Percentiles rank a stretch among this genome's conserved stretches.
Conservation (phyloP, 2,888 invertebrate genomes). For the Microctonus hyperodae region DNA sequence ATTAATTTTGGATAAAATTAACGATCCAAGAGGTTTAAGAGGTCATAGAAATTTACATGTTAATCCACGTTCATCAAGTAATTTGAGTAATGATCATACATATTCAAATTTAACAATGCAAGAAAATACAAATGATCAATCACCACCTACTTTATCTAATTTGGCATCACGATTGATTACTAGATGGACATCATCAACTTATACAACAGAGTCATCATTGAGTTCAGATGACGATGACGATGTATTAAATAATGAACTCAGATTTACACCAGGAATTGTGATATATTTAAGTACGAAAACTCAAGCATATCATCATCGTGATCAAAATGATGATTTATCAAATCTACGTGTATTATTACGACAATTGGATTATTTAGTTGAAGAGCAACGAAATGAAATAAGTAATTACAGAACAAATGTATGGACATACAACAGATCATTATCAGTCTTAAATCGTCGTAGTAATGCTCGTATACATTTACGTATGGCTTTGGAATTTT, state of each 20-base stretch:
- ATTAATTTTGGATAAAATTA: not conserved
- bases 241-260: not conserved
- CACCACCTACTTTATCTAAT: slow-evolving; percentile 43
- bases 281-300: not conserved
- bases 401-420: not conserved
- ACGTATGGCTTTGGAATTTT: not conserved
- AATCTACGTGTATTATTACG: not conserved
- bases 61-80: not conserved
- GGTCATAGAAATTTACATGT: not conserved
- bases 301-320: not conserved
- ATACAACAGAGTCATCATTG: not conserved
- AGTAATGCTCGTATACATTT: not conserved
- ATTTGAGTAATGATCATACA: slow-evolving; percentile 47
- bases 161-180: slow-evolving; percentile 39
- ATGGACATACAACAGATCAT: not conserved
- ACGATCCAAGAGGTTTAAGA: slow-evolving; percentile 7
- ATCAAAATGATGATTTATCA: not conserved
- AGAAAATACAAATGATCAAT: slow-evolving; percentile 31
- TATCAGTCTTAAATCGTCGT: not conserved
- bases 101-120: slow-evolving; percentile 44
- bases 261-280: not conserved
- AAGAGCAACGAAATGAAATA: not conserved
- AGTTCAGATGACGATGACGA: not conserved
- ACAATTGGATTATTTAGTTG: not conserved
- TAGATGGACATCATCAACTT: not conserved